Base-by-base conservation (phyloP, 2,113 vertebrate genomes). In the Vidua chalybeata region DNA sequence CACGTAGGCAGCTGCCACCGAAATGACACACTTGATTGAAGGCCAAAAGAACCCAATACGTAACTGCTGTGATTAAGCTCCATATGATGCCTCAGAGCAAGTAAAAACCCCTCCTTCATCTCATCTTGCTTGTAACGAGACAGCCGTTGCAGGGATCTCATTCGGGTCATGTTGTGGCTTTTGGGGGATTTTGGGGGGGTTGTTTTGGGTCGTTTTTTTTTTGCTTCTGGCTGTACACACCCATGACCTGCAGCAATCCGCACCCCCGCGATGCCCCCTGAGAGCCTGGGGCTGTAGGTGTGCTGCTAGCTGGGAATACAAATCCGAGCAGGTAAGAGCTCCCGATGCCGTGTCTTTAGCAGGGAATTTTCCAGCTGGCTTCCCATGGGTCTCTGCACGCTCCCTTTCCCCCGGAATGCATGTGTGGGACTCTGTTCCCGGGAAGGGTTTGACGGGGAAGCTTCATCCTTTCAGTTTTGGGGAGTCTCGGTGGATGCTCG, bases 41-140 rank as follows among this genome's bases (percentile, higher is more conserved):
- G 88, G 95, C 95, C 96, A 97, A 96, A 96, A 96, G 92, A 86
- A 91, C 93, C 94, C 35, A 94, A 95, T 95, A 96, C 94, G 94
- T 95, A 96, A 94, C 92, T 92, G 96, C 96, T 95, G 93, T 94
- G 90, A 96, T 97, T 96, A 97, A 95, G 93, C 92, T 95, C 96
- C 93, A 82, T 97, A 96, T 97, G 94, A 96, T 94, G 85, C 93
- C 80, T 96, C 84, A 81, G 93, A 93, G 93, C 94, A 95, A 97
- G 94, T 96, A 95, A 96, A 96, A 96, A 92, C 83, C 92, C 96
- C 92, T 96, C 90, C 96, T 94, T 95, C 92, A 68, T 93, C 83
- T 93, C 68, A 21, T 93, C 92, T 93, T 84, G 91, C 92, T 95
- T 90, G 94, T 87, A 95, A 73, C 13, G 28, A 96, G 96, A 49